Conservation (phyloP, 2,797 vertebrate genomes). For the Coregonus ussuriensis region DNA sequence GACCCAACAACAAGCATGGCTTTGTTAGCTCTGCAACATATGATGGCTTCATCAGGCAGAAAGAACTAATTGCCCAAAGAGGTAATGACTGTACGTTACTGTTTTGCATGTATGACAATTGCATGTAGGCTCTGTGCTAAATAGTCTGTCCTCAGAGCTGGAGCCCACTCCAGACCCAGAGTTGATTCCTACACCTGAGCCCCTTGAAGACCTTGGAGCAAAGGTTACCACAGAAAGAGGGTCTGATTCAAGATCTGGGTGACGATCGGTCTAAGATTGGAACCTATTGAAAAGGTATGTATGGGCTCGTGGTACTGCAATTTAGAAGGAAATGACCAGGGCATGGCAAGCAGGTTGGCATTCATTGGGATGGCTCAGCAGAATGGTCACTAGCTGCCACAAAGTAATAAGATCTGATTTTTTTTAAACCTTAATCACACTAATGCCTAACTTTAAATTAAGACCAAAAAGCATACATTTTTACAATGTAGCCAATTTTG, state of each 20-base stretch:
- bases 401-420: no score
- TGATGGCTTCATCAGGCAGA: neutral
- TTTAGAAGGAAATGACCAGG: no score
- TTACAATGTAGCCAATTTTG: no score
- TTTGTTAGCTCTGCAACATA: neutral
- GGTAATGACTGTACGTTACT: neutral
- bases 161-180: neutral
- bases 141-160: neutral
- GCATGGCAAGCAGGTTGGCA: no score
- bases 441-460: no score
- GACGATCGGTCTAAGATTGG: neutral
- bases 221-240: neutral
- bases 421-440: no score
- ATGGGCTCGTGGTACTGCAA: neutral
- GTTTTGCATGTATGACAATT: neutral
- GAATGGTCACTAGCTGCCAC: no score
- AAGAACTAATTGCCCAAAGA: neutral
- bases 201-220: neutral
- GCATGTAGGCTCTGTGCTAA: neutral
- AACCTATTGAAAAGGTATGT: neutral
- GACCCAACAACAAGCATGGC: neutral
- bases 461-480: no score
- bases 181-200: neutral
- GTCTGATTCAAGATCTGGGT: neutral
- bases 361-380: no score